Base-by-base conservation (phyloP, 2,113 vertebrate species). In the Brevimyrus niger region DNA sequence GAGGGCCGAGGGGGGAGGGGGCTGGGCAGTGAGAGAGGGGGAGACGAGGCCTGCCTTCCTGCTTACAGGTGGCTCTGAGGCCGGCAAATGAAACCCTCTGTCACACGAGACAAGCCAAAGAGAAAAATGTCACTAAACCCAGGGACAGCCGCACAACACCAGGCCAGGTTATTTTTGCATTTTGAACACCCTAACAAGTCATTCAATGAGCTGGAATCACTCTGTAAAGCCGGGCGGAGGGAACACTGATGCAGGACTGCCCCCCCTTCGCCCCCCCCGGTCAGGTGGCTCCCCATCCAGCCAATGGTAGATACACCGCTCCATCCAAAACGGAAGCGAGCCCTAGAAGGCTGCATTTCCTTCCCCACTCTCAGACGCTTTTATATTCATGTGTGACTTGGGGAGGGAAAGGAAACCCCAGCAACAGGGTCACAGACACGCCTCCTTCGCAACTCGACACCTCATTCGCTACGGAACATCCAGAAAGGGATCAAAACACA, bases 1-100 rank as follows among this genome's bases (percentile, higher is more conserved):
- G 91, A 80, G 88, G 90, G 90, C 87, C 90, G 89, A 51, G 47
- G 21, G 31, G 38, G 84, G 31, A 65, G 17, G 44, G 35, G 10
- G 47, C 38, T 35, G 88, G 31, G 35, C 65, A 87, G 88, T 46
- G 35, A 61, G 58, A 61, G 58, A 61, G 69, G 31, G 61, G 89
- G 90, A 87, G 50, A 50, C 85, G 50, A 65, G 47, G 87, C 42
- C n/a, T 89, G 85, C 91, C 13, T 47, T 13, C 82, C 44, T 46
- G 7, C 21, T 47, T 84, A 47, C 38, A 84, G 82, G 69, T 38
- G 15, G 42, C 82, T 47, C n/a, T 27, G 13, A n/a, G n/a, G 61
- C 82, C 47, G 82, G n/a, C 82, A 1, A 76, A 76, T 4, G 35
- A 42, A 19, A 8, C 35, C 31, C 10, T 73, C 35, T 38, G 73